Conservation (phyloP, 2,113 vertebrate genomes). For the Cyprinus carpio region DNA sequence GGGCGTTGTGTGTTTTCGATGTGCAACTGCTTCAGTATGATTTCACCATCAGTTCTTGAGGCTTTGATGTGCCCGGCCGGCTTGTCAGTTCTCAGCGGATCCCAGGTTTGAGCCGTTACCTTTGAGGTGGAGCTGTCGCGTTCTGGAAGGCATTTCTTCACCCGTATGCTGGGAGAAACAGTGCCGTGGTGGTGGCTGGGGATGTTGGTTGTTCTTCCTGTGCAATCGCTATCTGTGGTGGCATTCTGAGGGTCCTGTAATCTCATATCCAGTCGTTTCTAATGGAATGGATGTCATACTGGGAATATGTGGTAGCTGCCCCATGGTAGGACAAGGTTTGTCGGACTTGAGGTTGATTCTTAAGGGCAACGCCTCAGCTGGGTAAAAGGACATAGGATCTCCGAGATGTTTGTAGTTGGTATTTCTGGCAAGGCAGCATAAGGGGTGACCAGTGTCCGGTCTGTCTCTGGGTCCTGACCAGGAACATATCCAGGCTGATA, state of each 20-base stretch:
- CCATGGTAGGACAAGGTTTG: conserved; percentile 66
- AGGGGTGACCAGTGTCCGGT: conserved; percentile 86
- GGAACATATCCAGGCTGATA: conserved; percentile 88
- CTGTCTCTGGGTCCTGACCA: conserved; percentile 92
- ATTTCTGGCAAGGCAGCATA: conserved; percentile 98
- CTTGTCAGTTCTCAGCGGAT: conserved; percentile 70
- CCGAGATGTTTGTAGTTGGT: conserved; percentile 97
- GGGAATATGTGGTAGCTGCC: conserved; percentile 63
- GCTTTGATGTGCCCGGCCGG: conserved; percentile 63
- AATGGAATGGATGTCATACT: conserved; percentile 61
- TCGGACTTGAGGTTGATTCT: conserved; percentile 86
- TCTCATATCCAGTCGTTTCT: conserved; percentile 70
- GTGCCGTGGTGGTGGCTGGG: conserved; percentile 54
- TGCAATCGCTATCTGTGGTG: conserved; percentile 61
- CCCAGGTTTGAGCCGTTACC: conserved; percentile 73
- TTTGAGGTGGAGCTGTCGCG: conserved; percentile 66
- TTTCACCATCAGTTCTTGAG: conserved; percentile 64
- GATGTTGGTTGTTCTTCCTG: conserved; percentile 57
- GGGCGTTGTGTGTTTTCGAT: conserved; percentile 79
- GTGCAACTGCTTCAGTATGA: conserved; percentile 59
- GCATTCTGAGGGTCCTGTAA: conserved; percentile 60
- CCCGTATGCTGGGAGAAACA: conserved; percentile 52
- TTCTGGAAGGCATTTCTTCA: conserved; percentile 61
- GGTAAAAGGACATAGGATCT: conserved; percentile 95
- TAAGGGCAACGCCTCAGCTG: conserved; percentile 91